phyloP scores from a whole-genome alignment of 2,113 vertebrate genomes.

The Oxyruncus cristatus region DNA sequence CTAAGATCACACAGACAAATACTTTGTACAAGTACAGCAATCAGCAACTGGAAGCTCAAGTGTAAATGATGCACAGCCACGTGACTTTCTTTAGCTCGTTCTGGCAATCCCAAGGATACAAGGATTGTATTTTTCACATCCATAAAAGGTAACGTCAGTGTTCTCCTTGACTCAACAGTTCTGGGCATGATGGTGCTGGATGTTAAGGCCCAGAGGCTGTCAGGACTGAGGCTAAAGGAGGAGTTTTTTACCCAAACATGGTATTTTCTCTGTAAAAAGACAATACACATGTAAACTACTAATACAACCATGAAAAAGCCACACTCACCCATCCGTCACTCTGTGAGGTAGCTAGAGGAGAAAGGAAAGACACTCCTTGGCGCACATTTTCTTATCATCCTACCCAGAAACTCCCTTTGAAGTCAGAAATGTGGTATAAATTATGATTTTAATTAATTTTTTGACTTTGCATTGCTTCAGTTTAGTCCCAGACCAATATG shows the following conservation, averaged over 20 bases:
- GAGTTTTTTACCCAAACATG: background rate
- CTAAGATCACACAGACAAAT: conserved; percentile 63
- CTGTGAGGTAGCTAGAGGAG: background rate
- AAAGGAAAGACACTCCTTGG: background rate
- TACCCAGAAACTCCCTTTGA: background rate
- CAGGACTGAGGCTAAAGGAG: background rate
- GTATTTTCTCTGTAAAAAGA: background rate
- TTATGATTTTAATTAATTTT: background rate
- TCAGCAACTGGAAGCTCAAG: background rate
- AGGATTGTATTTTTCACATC: background rate
- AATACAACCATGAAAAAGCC: background rate
- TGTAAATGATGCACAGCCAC: background rate
- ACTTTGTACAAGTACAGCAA: background rate
- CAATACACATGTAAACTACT: background rate
- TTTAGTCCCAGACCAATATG: background rate
- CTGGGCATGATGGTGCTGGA: background rate
- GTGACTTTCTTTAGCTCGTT: background rate
- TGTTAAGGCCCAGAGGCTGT: background rate
- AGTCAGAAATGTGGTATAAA: background rate
- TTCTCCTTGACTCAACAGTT: background rate
- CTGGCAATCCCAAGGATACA: background rate
- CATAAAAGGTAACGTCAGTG: conserved; percentile 16
- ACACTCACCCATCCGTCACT: background rate
- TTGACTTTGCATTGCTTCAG: background rate
- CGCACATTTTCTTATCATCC: background rate